These are phyloP conservation scores for Pseudobourletiella spinata DNA, from an alignment of 1,140 invertebrate genomes.

Conservation along the genomic window DNA sequence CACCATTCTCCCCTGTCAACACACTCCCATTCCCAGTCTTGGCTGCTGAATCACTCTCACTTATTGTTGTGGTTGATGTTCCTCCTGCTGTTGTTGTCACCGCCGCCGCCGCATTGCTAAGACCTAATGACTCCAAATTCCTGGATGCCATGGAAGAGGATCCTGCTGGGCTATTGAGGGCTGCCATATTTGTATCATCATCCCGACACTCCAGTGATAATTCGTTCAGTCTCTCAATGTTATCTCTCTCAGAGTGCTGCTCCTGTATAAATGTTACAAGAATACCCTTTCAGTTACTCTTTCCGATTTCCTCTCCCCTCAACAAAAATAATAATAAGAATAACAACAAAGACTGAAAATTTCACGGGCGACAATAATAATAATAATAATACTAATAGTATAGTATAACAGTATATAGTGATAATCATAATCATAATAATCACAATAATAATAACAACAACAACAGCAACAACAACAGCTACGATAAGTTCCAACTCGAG, in stretches of 20 bases:
- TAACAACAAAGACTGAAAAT: no score
- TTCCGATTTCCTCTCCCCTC: no score
- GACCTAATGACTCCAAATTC: slow-evolving; percentile 6
- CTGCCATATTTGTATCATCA: background rate
- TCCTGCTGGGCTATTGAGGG: slow-evolving; percentile 1
- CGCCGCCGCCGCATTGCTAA: slow-evolving; percentile 7
- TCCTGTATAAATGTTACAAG: slow-evolving; percentile 41
- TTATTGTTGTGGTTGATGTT: no score
- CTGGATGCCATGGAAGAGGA: slow-evolving; percentile 4
- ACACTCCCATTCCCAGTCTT: slow-evolving; percentile 21
- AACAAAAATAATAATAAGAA: no score
- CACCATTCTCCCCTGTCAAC: slow-evolving; percentile 14
- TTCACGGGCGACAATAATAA: no score
- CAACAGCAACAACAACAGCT: no score
- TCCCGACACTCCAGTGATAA: slow-evolving; percentile 14
- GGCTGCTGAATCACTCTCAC: slow-evolving; percentile 13
- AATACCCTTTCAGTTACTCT: background rate
- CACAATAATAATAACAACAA: no score
- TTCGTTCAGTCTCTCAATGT: slow-evolving; percentile 9
- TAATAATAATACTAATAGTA: no score
- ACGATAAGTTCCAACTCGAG: no score
- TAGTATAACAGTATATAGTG: no score
- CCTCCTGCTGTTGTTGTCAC: no score
- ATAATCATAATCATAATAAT: no score
- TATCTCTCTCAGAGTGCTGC: slow-evolving; percentile 50